Evolutionary conservation across 2,797 vertebrate genomes (phyloP), one percentile per base, ranked within the genome.

Genomic region (Cryptoblepharus egeriae): DNA sequence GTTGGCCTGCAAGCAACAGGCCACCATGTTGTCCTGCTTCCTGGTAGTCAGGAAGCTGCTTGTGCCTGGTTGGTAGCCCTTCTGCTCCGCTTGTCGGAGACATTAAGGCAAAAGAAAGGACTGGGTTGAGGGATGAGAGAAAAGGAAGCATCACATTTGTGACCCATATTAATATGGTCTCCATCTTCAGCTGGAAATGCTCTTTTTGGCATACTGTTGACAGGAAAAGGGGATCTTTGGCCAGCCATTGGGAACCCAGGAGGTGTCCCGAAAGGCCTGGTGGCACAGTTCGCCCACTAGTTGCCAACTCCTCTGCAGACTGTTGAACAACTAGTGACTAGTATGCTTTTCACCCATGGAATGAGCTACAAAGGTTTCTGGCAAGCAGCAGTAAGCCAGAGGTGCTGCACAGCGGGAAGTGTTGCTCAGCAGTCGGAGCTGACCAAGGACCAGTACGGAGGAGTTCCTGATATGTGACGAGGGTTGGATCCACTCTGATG

Each of bases 251-350:
- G 22, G 61, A 35, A 42, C 3, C n/a, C 37, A 12, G 0, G 12
- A 4, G 32, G 26, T 7, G 4, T 0, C 13, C 5, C 42, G 18
- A 2, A 11, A 37, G n/a, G 37, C 8, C 7, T 24, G 9, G 3
- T 65, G 35, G 20, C 28, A 12, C 49, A 30, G 7, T 15, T 35
- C n/a, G 1, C 11, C 13, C 11, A 45, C 13, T 30, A 11, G 28
- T 30, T 35, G 32, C 24, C 20, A 1, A 3, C 58, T 30, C 28
- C 11, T 5, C 4, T 28, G 30, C 32, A 35, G 16, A 52, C 69
- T 55, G 20, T n/a, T n/a, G 13, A 1, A 10, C 20, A 64, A 20
- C 39, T 42, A n/a, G 67, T 80, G 12, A 8, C 69, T 28, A 35
- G 12, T 61, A 45, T 13, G 24, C 61, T n/a, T 28, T 58, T 5